Conservation (phyloP, 2,888 invertebrate species). For the Hyposoter dolosus region DNA sequence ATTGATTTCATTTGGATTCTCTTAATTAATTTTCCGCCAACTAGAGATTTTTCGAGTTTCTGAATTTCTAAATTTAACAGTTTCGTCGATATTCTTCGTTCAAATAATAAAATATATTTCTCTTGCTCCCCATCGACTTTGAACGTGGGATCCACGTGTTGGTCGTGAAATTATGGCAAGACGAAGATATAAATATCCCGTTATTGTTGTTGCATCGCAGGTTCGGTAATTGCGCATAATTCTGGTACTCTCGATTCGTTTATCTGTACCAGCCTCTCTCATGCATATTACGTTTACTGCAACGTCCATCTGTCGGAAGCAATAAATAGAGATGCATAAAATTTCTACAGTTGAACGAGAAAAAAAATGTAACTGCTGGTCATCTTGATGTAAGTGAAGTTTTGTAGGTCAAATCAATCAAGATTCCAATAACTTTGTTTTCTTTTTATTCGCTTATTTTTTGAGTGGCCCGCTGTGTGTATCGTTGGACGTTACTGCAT, state of each 20-base stretch:
- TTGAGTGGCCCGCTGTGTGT: background rate
- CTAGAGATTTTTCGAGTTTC: background rate
- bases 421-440: background rate
- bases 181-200: constrained; percentile 49
- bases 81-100: background rate
- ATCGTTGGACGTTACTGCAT: background rate
- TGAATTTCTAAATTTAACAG: background rate
- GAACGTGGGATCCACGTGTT: constrained; percentile 15
- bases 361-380: constrained; percentile 13
- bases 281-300: constrained; percentile 42
- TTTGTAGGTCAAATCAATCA: constrained; percentile 13
- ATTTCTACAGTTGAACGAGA: constrained; percentile 6
- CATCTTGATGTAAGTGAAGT: background rate
- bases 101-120: constrained; percentile 2
- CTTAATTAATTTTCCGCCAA: constrained; percentile 3
- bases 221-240: constrained; percentile 49
- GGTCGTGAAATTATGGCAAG: constrained; percentile 39
- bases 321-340: constrained; percentile 31
- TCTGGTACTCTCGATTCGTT: constrained; percentile 40
- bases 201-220: constrained; percentile 53
- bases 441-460: background rate
- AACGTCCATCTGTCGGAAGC: constrained; percentile 29
- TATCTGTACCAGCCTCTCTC: background rate
- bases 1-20: constrained; percentile 2
- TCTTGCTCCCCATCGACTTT: background rate